Conservation (phyloP, 2,888 invertebrate genomes). For the Hirtodrosophila cameraria region DNA sequence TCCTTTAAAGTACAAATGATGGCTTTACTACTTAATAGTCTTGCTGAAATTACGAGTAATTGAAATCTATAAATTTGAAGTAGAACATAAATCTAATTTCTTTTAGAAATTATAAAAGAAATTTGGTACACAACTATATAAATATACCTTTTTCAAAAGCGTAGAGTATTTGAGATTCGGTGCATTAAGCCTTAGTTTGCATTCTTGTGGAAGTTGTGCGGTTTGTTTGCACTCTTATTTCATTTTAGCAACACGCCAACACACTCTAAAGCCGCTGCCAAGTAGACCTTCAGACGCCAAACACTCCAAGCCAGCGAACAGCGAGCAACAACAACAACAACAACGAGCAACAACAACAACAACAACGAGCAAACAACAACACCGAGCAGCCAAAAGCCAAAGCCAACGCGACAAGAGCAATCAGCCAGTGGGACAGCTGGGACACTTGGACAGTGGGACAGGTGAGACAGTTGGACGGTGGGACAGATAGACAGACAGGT, state of each 20-base stretch:
- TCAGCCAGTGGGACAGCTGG: slow-evolving; percentile 34
- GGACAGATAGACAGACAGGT: slow-evolving; percentile 40
- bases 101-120: no score
- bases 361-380: slow-evolving; percentile 17
- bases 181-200: neutral
- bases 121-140: no score
- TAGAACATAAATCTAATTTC: no score
- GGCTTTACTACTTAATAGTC: no score
- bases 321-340: slow-evolving; percentile 14
- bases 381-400: slow-evolving; percentile 25
- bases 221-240: slow-evolving; percentile 77
- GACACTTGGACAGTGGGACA: slow-evolving; percentile 26
- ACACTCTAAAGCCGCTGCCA: slow-evolving; percentile 77
- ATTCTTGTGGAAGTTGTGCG: slow-evolving; percentile 46
- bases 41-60: no score
- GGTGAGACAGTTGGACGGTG: slow-evolving; percentile 49
- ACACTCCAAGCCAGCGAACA: slow-evolving; percentile 72
- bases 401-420: slow-evolving; percentile 67
- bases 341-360: slow-evolving; percentile 5
- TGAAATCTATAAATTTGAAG: no score
- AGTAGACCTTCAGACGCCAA: slow-evolving; percentile 79
- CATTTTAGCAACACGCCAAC: slow-evolving; percentile 74
- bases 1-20: no score
- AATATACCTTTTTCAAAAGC: no score
- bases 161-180: slow-evolving; percentile 42